These are phyloP conservation scores for Anneissia japonica DNA, from an alignment of 35 echinoderm and acorn worm species.

Conservation along the genomic window DNA sequence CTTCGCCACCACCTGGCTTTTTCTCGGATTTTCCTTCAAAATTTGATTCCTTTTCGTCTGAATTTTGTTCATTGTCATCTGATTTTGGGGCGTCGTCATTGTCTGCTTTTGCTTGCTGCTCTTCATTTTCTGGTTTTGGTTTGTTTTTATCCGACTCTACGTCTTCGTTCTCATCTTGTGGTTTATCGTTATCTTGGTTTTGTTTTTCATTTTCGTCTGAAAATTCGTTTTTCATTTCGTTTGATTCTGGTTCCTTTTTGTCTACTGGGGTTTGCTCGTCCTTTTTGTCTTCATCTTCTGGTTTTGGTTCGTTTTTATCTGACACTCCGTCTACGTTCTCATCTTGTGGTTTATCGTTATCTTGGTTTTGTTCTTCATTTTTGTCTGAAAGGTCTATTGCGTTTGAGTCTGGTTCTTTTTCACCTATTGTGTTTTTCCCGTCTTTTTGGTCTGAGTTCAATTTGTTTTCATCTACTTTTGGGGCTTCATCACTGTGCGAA, in stretches of 20 bases:
- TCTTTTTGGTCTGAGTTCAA: not conserved
- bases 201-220: too few relatives aligned
- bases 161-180: not conserved
- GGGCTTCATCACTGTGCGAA: not conserved
- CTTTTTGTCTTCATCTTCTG: not conserved
- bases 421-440: not conserved
- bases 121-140: not conserved
- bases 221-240: too few relatives aligned
- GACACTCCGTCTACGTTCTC: not conserved
- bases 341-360: too few relatives aligned
- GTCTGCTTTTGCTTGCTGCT: not conserved
- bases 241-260: not conserved
- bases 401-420: too few relatives aligned
- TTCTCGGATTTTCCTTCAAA: not conserved
- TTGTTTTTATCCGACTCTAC: not conserved
- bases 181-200: too few relatives aligned
- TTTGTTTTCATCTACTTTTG: too few relatives aligned
- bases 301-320: not conserved
- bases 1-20: not conserved
- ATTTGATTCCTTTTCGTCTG: not conserved
- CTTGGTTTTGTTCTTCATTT: too few relatives aligned
- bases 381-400: too few relatives aligned
- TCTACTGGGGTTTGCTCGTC: not conserved
- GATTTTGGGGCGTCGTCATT: not conserved
- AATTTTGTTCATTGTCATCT: not conserved